Conservation (phyloP, 2,113 vertebrate species). For the Bagarius yarrelli region DNA sequence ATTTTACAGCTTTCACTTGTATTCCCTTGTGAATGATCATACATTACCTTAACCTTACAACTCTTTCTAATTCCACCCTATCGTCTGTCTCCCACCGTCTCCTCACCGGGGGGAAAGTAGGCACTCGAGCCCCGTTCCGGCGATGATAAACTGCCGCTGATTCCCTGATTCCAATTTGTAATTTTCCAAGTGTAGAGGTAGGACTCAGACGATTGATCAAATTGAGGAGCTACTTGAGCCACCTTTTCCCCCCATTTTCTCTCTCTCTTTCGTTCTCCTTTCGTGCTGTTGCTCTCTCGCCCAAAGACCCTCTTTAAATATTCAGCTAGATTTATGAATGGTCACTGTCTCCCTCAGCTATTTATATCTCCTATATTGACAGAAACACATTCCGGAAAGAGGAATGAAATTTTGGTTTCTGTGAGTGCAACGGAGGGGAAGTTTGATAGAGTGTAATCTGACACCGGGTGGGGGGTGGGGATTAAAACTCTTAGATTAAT, state of each 20-base stretch:
- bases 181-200: slow-evolving; percentile 77
- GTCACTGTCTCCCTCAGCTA: slow-evolving; percentile 68
- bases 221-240: slow-evolving; percentile 66
- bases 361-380: slow-evolving; percentile 74
- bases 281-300: slow-evolving; percentile 47
- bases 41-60: slow-evolving; percentile 31
- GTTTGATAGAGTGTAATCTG: slow-evolving; percentile 57
- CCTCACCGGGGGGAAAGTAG: slow-evolving; percentile 18
- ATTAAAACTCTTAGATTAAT: slow-evolving; percentile 50
- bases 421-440: slow-evolving; percentile 47
- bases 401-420: slow-evolving; percentile 62
- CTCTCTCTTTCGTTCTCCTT: slow-evolving; percentile 35
- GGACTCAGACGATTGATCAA: slow-evolving; percentile 75
- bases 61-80: slow-evolving; percentile 18
- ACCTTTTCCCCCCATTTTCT: slow-evolving; percentile 36
- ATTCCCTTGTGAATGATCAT: slow-evolving; percentile 15
- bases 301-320: slow-evolving; percentile 77
- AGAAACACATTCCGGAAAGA: slow-evolving; percentile 60
- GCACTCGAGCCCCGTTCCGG: slow-evolving; percentile 55
- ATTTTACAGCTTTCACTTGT: slow-evolving; percentile 22
- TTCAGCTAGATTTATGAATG: slow-evolving; percentile 78
- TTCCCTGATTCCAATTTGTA: slow-evolving; percentile 78
- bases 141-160: slow-evolving; percentile 74
- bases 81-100: slow-evolving; percentile 26
- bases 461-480: slow-evolving; percentile 38